A percentile compares a stretch with the other conserved stretches of the same genome.
phyloP scores from a whole-genome alignment of 2,797 vertebrate genomes.

The Acridotheres tristis region DNA sequence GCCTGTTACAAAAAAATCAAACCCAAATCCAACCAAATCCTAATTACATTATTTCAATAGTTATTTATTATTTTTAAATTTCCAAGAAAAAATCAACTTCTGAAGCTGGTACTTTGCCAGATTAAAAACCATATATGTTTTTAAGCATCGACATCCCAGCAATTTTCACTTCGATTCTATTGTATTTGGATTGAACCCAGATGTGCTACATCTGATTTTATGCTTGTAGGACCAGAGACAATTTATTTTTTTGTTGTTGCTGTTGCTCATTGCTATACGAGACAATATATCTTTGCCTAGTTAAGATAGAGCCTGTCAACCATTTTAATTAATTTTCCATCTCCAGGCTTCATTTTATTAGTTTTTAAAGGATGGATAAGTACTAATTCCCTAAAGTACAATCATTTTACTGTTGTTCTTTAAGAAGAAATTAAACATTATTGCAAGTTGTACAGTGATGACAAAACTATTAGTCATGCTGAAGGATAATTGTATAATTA shows the following conservation, averaged over 20 bases:
- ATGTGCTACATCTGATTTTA: neutral
- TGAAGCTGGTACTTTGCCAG: neutral
- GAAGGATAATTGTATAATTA: constrained; percentile 45
- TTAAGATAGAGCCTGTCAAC: constrained; percentile 1
- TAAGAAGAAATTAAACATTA: constrained; percentile 23
- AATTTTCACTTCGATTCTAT: neutral
- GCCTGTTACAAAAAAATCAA: neutral
- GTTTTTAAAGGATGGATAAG: constrained; percentile 32
- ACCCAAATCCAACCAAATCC: neutral
- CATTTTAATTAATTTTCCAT: constrained; percentile 40
- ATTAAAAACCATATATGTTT: neutral
- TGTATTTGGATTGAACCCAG: neutral
- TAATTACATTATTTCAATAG: neutral
- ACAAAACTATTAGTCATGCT: constrained; percentile 36
- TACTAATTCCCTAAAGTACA: constrained; percentile 25
- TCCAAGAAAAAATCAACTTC: neutral
- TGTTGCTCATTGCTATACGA: neutral
- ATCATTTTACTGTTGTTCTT: neutral
- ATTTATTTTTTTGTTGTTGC: neutral
- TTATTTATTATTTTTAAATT: neutral
- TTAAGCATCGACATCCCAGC: neutral
- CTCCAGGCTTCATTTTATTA: constrained; percentile 19
- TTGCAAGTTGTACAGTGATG: neutral
- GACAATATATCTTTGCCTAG: neutral
- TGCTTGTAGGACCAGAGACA: neutral